Base-by-base conservation (phyloP, 2,888 invertebrate species). In the Itoplectis maculator region DNA sequence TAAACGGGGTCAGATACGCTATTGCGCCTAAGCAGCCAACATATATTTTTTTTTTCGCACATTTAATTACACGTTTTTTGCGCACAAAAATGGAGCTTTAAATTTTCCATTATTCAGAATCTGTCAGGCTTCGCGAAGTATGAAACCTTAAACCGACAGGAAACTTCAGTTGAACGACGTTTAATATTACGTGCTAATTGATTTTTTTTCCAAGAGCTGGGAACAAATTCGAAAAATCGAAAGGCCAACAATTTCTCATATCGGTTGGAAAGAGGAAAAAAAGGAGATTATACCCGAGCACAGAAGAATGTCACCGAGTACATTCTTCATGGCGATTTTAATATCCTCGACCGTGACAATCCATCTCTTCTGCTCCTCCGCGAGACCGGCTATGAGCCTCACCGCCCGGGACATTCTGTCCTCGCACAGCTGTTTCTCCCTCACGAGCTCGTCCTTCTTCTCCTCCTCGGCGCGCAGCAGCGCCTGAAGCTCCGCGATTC, bases 1-100 rank as follows among this genome's bases (percentile, higher is more conserved):
- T 95, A 90, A 97, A 97, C 0, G 97, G 96, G 0, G 97, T 97
- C 61, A 97, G 94, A 91, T 97, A 97, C 0, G 97, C 97, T 7
- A 97, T 96, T 3, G 96, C 96, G 80, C 96, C 96, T 93, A 93
- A 18, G 56, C 49, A 9, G 35, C n/a, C n/a, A 47, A n/a, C n/a
- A 47, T 5, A 13, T 47, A 47, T n/a, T 47, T 13, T 47, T 9
- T 47, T n/a, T 11, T 45, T 45, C 45, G 11, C 11, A 0, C 45
- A 13, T 45, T 6, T 3, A 45, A 0, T 45, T 45, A 0, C n/a
- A n/a, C n/a, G n/a, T n/a, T n/a, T n/a, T n/a, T n/a, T n/a, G n/a
- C n/a, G n/a, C n/a, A n/a, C n/a, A n/a, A n/a, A n/a, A n/a, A n/a
- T n/a, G n/a, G n/a, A n/a, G n/a, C n/a, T n/a, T n/a, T n/a, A n/a